Conservation (phyloP, 2,888 invertebrate species). For the Napeogenes sylphis region DNA sequence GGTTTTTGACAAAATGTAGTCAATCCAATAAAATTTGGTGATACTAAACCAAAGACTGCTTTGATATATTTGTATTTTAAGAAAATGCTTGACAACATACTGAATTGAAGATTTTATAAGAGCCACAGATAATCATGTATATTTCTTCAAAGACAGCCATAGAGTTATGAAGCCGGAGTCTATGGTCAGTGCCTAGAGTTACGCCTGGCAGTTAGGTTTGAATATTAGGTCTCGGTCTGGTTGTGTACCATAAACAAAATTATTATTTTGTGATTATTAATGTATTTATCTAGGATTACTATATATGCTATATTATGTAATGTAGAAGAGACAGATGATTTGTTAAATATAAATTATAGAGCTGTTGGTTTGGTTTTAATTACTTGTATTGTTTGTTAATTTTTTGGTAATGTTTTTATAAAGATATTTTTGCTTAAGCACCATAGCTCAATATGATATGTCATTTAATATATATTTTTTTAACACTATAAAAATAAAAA, state of each 20-base stretch:
- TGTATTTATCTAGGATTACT: neutral
- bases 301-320: slow-evolving; percentile 1
- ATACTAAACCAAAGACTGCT: too few species aligned
- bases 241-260: slow-evolving; percentile 33
- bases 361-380: neutral
- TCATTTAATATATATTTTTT: too few species aligned
- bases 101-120: neutral
- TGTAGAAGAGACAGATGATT: neutral
- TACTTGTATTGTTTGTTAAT: neutral
- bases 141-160: slow-evolving; percentile 29
- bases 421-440: neutral
- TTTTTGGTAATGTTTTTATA: neutral
- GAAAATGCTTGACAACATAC: neutral
- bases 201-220: slow-evolving; percentile 27
- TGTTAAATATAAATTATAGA: neutral
- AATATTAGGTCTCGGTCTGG: slow-evolving; percentile 27
- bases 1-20: too few species aligned
- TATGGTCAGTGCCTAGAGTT: slow-evolving; percentile 26
- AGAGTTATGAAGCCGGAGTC: slow-evolving; percentile 27
- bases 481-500: too few species aligned
- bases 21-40: too few species aligned
- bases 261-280: slow-evolving; percentile 2
- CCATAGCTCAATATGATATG: neutral
- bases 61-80: too few species aligned
- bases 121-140: slow-evolving; percentile 24